Evolutionary conservation across 2,888 invertebrate genomes (phyloP).

Genomic region (Isoperla grammatica): DNA sequence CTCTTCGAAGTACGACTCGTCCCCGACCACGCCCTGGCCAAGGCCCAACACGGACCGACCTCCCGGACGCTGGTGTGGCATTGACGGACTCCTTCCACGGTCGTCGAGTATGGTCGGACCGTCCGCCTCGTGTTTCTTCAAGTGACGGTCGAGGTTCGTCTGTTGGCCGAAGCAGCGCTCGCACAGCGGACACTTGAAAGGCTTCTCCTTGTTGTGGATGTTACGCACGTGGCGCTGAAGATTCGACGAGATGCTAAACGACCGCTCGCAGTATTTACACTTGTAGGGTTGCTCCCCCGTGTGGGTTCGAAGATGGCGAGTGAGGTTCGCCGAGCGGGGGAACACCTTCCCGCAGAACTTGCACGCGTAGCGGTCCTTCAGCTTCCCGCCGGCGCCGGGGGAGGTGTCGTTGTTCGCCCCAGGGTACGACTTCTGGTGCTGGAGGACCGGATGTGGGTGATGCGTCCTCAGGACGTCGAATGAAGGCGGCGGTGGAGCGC

Average conservation of each 20-base stretch:
- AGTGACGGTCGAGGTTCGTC: slow-evolving; percentile 94
- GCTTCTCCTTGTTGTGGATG: slow-evolving; percentile 98
- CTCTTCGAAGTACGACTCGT: slow-evolving; percentile 89
- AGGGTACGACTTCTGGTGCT: slow-evolving; percentile 39
- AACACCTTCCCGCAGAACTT: slow-evolving; percentile 97
- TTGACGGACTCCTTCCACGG: slow-evolving; percentile 43
- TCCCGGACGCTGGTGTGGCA: slow-evolving; percentile 23
- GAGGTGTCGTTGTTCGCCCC: slow-evolving; percentile 40
- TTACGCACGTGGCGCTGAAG: slow-evolving; percentile 97
- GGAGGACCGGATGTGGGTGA: slow-evolving; percentile 36
- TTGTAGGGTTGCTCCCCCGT: slow-evolving; percentile 98
- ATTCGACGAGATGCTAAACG: slow-evolving; percentile 98
- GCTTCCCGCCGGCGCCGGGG: slow-evolving; percentile 53
- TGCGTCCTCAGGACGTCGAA: slow-evolving; percentile 54
- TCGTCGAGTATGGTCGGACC: slow-evolving; percentile 68
- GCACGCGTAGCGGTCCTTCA: slow-evolving; percentile 90
- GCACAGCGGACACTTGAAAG: slow-evolving; percentile 95
- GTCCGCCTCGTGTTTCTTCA: slow-evolving; percentile 96
- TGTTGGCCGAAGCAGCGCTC: slow-evolving; percentile 98
- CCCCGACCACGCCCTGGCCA: slow-evolving; percentile 38
- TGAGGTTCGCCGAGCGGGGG: slow-evolving; percentile 94
- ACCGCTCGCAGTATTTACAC: slow-evolving; percentile 97
- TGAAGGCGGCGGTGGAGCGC: slow-evolving; percentile 50
- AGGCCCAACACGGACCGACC: slow-evolving; percentile 16
- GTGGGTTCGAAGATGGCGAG: slow-evolving; percentile 93